Evolutionary conservation across 1,140 invertebrate genomes (phyloP), one percentile per base, ranked within the genome.

Genomic region (Drosophila albomicans): DNA sequence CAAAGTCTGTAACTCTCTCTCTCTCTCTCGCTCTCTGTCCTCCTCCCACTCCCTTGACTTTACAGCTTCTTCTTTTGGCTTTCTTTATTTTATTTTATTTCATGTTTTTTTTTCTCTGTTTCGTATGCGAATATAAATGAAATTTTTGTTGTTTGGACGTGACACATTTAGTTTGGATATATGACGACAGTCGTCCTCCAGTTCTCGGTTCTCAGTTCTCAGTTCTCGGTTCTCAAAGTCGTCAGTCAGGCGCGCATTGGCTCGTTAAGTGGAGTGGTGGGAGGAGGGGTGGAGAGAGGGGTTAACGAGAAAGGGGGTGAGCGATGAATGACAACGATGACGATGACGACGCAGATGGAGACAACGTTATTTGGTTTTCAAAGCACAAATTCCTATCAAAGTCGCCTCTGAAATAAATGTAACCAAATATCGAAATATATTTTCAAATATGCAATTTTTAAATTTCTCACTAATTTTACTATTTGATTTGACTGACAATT

Each of bases 71-170:
- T 65, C 58, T 35, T 76, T 11, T 35, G 51, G 46, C 5, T 43
- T 57, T 43, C 13, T 8, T 8, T 45, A 13, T 28, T 41, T 63
- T 13, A 58, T 58, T 65, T n/a, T 57, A 54, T 63, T 62, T 56
- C 41, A 7, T 58, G 15, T 64, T 54, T 66, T 13, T 58, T 63
- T 62, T 51, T 41, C 67, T 61, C 59, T 48, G 63, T 63, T 61
- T 71, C 59, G 56, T 63, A 81, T 84, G 80, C 61, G 85, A 85
- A 88, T 89, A 89, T 88, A 88, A 88, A 89, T 89, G 84, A 88
- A 88, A 88, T 88, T 88, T 88, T 88, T 88, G 84, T 88, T 88
- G 85, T 78, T 89, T 81, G 85, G 81, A 88, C 84, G 84, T 88
- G 84, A 88, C 84, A 89, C 84, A 88, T 89, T 88, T 88, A 88